Evolutionary conservation across 2,797 vertebrate species (phyloP), one percentile per base, ranked within the genome.

Genomic region (Phaenicophaeus curvirostris): DNA sequence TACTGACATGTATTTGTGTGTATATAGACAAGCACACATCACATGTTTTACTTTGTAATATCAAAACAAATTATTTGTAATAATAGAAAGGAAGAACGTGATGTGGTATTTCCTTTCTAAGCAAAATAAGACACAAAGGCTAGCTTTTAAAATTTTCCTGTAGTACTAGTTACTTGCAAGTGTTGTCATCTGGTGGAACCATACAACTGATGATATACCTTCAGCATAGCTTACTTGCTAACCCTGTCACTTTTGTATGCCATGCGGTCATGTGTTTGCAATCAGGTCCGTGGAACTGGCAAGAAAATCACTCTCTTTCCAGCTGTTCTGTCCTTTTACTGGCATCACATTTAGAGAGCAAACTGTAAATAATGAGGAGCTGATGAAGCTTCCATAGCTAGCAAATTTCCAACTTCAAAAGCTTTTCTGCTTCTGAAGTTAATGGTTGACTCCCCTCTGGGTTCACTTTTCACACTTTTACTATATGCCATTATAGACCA

Each of bases 401-500:
- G 51, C 33, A 91, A 95, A 89, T 86, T 97, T 95, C 87, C 33
- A 85, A 93, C 83, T 96, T 96, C 91, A 96, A 94, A 94, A 96
- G 92, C 33, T 80, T 92, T 77, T 86, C 83, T 93, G 42, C 93
- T 95, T 87, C 94, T 89, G 72, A 96, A 87, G 95, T 94, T 96
- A 96, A 96, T 95, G 84, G 90, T 62, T 92, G 84, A 58, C 92
- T 92, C 96, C 95, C 96, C 95, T 83, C 77, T 91, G 78, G 95
- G 79, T 92, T 97, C 94, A 93, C 93, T 97, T 97, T 95, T 93
- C 95, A 73, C 89, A 81, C 94, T 95, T 94, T 91, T 91, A 90
- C 88, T 95, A 20, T 79, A 87, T 78, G 67, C 85, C 75, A 41
- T 86, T 83, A 85, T 63, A 1, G 37, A 83, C 83, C 74, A 87